A percentile compares a stretch with the other conserved stretches of the same genome.
phyloP scores from a whole-genome alignment of 2,888 invertebrate genomes.

The Drosophila prostipennis region DNA sequence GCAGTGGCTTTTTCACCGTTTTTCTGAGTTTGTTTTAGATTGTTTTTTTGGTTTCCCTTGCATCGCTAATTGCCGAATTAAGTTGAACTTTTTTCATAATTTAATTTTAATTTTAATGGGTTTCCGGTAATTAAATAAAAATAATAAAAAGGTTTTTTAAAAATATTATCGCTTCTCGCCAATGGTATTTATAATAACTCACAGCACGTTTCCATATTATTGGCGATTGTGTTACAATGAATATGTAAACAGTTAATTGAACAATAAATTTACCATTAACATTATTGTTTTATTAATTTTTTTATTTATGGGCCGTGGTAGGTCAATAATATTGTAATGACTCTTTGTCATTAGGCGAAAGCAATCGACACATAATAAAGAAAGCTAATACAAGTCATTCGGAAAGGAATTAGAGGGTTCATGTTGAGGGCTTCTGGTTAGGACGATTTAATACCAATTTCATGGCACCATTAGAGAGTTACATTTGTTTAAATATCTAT shows the following conservation, averaged over 20 bases:
- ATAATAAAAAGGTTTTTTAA: no score
- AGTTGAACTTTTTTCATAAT: background rate
- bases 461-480: slow-evolving; percentile 54
- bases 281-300: background rate
- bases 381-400: slow-evolving; percentile 21
- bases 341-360: slow-evolving; percentile 59
- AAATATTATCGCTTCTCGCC: no score
- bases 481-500: slow-evolving; percentile 42
- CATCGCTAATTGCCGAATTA: slow-evolving; percentile 19
- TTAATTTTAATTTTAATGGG: no score
- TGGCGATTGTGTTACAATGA: no score
- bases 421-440: slow-evolving; percentile 34
- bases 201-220: no score
- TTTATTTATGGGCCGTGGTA: slow-evolving; percentile 18
- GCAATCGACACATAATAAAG: slow-evolving; percentile 38
- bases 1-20: slow-evolving; percentile 15
- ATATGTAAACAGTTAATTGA: background rate
- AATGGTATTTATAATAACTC: no score
- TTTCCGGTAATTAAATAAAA: no score
- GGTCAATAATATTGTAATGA: slow-evolving; percentile 50
- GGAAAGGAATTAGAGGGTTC: slow-evolving; percentile 33
- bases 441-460: slow-evolving; percentile 68
- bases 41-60: background rate
- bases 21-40: slow-evolving; percentile 18
- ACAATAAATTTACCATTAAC: background rate